phyloP scores from a whole-genome alignment of 2,888 invertebrate genomes.

The Aricia artaxerxes region DNA sequence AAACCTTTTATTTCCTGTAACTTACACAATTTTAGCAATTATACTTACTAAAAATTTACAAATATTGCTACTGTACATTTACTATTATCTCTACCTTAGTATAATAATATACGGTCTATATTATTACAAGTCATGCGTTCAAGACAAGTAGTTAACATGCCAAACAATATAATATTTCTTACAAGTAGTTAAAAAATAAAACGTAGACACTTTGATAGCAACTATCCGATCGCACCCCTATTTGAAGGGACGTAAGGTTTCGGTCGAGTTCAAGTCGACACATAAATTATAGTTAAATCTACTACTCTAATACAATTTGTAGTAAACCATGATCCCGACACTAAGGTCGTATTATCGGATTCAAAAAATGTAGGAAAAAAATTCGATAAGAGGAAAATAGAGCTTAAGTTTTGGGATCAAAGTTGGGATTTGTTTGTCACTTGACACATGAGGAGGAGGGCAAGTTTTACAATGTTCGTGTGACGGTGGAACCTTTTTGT shows the following conservation, averaged over 20 bases:
- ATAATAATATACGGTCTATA: too few species aligned
- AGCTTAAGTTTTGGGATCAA: slow-evolving; percentile 50
- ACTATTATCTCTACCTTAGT: too few species aligned
- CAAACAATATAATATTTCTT: neutral
- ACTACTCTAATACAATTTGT: slow-evolving; percentile 80
- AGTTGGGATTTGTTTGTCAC: slow-evolving; percentile 58
- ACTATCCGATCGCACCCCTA: neutral
- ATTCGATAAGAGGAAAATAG: slow-evolving; percentile 51
- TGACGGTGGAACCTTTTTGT: slow-evolving; percentile 78
- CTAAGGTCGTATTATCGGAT: slow-evolving; percentile 80
- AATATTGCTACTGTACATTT: too few species aligned
- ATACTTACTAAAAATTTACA: too few species aligned
- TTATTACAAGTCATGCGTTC: too few species aligned
- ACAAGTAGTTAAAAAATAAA: slow-evolving; percentile 8
- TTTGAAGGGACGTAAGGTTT: slow-evolving; percentile 8
- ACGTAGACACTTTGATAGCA: neutral
- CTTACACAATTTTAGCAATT: too few species aligned
- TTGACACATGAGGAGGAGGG: slow-evolving; percentile 60
- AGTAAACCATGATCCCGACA: slow-evolving; percentile 79
- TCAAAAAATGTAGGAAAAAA: slow-evolving; percentile 75
- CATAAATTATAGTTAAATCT: slow-evolving; percentile 75
- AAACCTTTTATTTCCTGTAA: too few species aligned
- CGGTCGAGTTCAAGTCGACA: slow-evolving; percentile 36
- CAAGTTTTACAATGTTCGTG: slow-evolving; percentile 79
- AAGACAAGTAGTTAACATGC: too few species aligned